Base-by-base conservation (phyloP, 2,888 invertebrate genomes). In the Ceriagrion tenellum region DNA sequence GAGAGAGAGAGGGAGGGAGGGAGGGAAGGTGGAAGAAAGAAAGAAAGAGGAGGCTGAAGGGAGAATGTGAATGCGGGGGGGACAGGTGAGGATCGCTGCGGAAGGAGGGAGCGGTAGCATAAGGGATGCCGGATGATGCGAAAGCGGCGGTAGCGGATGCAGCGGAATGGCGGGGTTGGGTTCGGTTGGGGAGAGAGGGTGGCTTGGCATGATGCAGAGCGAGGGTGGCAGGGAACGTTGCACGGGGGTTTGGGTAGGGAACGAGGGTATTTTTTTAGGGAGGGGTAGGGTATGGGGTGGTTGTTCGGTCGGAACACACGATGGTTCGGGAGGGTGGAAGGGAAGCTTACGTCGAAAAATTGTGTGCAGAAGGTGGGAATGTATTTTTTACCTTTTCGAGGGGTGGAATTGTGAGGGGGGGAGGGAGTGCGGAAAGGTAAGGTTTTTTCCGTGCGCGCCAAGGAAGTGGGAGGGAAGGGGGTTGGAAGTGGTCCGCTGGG, bases 41-140 rank as follows among this genome's bases (percentile, higher is more conserved):
- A 63, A 63, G n/a, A 59, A 47, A 88, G 95, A 89, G 59, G 89
- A 63, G 90, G 81, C 30, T 63, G 93, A n/a, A 12, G 93, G 23
- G 93, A 63, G 35, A 69, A 93, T 20, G 26, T 20, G 90, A 40
- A 93, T 26, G 40, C n/a, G 47, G 40, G 40, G 47, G 30, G 93
- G 69, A 69, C 69, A 69, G 81, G 93, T 63, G 69, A 47, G 93
- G 81, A n/a, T 35, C 56, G 59, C 35, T 59, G 40, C 63, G 0
- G 59, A 20, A 23, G 47, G 26, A 63, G 69, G 88, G 90, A 55
- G 69, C 16, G 13, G 18, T 20, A 12, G 59, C 59, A 59, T 59
- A 20, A 16, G 95, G 95, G 55, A 26, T 69, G 88, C 89, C 40
- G 74, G 95, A 63, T 55, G 89, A 81, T 35, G 59, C 18, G 81